phyloP scores from a whole-genome alignment of 2,888 invertebrate genomes.

The Cantharis rustica region DNA sequence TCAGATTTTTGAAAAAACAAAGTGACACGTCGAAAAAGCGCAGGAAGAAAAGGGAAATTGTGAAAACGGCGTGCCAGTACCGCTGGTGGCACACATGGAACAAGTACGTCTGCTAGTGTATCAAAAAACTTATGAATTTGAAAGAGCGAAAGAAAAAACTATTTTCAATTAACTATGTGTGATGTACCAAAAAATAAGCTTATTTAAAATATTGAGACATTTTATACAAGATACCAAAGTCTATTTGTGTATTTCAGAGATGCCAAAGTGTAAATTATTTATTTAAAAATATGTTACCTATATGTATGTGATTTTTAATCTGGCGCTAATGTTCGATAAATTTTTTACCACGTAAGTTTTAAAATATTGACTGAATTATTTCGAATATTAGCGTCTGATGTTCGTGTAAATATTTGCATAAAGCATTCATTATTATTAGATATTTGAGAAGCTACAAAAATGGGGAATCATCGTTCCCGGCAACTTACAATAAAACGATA shows the following conservation, averaged over 20 bases:
- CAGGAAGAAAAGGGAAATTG: conserved; percentile 69
- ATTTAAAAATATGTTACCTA: conserved; percentile 58
- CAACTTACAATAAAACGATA: conserved; percentile 24
- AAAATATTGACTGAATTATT: conserved; percentile 50
- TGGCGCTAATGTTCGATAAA: conserved; percentile 39
- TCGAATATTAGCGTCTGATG: conserved; percentile 39
- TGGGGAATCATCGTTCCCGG: conserved; percentile 34
- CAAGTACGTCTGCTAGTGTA: conserved; percentile 31
- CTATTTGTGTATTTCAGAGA: conserved; percentile 69
- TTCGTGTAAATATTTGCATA: conserved; percentile 47
- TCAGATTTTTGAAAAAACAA: conserved; percentile 85
- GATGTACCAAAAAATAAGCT: conserved; percentile 56
- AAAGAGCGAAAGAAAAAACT: conserved; percentile 42
- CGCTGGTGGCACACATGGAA: conserved; percentile 55
- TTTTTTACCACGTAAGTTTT: conserved; percentile 33
- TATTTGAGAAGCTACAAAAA: conserved; percentile 27
- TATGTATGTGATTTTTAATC: conserved; percentile 54
- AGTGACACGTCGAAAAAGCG: conserved; percentile 72
- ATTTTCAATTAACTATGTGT: conserved; percentile 57
- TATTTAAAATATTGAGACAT: conserved; percentile 52
- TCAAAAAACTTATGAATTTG: conserved; percentile 17
- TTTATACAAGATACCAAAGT: conserved; percentile 67
- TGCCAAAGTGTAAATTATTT: conserved; percentile 62
- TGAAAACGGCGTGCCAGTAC: conserved; percentile 43
- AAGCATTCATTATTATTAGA: conserved; percentile 32